Percentiles rank a stretch among this genome's conserved stretches.
These are phyloP conservation scores for Panzeria rudis DNA, from an alignment of 2,888 invertebrate genomes.

Conservation along the genomic window DNA sequence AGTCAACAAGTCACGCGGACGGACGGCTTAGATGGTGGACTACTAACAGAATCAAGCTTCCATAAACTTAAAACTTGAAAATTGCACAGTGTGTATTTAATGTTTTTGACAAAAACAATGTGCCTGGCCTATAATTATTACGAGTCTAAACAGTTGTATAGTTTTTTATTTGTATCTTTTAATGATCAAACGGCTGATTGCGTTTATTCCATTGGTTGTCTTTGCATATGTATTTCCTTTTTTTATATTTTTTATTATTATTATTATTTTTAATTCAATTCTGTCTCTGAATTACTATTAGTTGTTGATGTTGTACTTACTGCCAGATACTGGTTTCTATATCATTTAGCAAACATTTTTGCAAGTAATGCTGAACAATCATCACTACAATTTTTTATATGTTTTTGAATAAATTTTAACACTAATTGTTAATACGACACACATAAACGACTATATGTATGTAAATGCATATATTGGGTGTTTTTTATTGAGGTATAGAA, in stretches of 20 bases:
- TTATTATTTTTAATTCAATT: slow-evolving; percentile 5
- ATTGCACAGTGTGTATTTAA: slow-evolving; percentile 34
- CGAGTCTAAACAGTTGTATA: slow-evolving; percentile 48
- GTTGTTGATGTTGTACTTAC: slow-evolving; percentile 50
- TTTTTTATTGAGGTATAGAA: too few species aligned
- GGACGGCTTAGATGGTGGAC: neutral
- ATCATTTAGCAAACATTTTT: slow-evolving; percentile 32
- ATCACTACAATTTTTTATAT: slow-evolving; percentile 49
- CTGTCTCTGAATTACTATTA: slow-evolving; percentile 41
- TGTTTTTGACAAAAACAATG: slow-evolving; percentile 38
- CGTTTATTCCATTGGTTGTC: slow-evolving; percentile 49
- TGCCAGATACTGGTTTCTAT: slow-evolving; percentile 65
- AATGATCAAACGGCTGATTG: slow-evolving; percentile 45
- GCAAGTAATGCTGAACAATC: slow-evolving; percentile 68
- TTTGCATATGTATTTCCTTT: slow-evolving; percentile 16
- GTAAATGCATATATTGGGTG: neutral
- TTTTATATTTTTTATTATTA: slow-evolving; percentile 15
- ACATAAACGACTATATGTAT: neutral
- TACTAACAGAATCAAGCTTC: slow-evolving; percentile 15
- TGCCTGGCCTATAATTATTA: slow-evolving; percentile 55
- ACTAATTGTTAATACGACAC: slow-evolving; percentile 49
- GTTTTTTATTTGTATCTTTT: slow-evolving; percentile 21
- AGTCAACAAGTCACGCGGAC: slow-evolving; percentile 11
- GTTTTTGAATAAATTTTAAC: slow-evolving; percentile 51
- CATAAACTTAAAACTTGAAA: slow-evolving; percentile 19